Base-by-base conservation (phyloP, 2,113 vertebrate genomes). In the Perccottus glenii region DNA sequence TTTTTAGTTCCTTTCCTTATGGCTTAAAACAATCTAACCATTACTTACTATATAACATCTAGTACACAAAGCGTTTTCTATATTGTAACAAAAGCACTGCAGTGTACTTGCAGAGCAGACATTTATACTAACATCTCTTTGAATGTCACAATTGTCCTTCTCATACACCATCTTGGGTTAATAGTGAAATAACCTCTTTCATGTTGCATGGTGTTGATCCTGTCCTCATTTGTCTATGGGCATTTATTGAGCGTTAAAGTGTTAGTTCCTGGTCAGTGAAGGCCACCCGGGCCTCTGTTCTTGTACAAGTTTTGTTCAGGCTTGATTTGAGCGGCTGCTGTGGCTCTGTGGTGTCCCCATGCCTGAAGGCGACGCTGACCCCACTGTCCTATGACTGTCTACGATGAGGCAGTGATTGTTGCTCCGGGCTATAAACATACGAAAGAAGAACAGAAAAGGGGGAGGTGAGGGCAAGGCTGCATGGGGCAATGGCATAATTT, bases 281-380 rank as follows among this genome's bases (percentile, higher is more conserved):
- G 48, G 19, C 58, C 70, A 57, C 52, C 71, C 0, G 43, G 11
- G 57, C 60, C 70, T 78, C 64, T 70, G 70, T 77, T 80, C 32
- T 73, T 42, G 71, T 75, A 61, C 14, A 58, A 82, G 75, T 71
- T 81, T 72, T 38, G 59, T 46, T 60, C 58, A 78, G 61, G 48
- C 68, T 52, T 65, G 66, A 84, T 78, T 67, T 68, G 79, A 71
- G 50, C 46, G 55, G 69, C 60, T 81, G 58, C 71, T 53, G 66
- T 40, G 60, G 65, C 77, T 79, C 72, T 33, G 49, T 81, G 58
- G 77, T 38, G 68, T 59, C 78, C 74, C 61, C 8, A 50, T 68
- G 89, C 89, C 89, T 83, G 80, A 70, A 88, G 89, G 87, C 90
- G 32, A 72, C 77, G 75, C 77, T 89, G 87, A 88, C 89, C 89